Percentiles rank a stretch among this genome's conserved stretches.
Evolutionary conservation across 2,113 vertebrate genomes (phyloP).

Genomic region (Oceanodroma tethys): DNA sequence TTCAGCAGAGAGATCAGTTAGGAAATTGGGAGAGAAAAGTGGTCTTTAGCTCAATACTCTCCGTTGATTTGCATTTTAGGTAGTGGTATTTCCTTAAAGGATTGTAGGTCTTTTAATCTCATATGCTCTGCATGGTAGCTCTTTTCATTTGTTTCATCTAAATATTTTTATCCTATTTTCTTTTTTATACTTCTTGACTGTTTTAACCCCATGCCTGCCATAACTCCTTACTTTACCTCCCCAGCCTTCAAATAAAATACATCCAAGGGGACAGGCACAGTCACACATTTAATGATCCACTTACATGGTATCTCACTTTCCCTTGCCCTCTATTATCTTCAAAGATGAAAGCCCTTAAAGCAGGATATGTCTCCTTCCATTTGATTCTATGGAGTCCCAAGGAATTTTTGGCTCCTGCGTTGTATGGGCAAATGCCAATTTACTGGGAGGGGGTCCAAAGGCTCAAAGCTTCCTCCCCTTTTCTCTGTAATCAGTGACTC

Average conservation of each 20-base stretch:
- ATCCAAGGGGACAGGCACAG: not conserved
- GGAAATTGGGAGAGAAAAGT: not conserved
- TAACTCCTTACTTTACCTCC: not conserved
- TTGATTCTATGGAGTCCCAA: not conserved
- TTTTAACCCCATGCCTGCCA: not conserved
- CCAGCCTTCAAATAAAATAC: not conserved
- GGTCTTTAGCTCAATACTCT: not conserved
- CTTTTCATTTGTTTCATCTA: not conserved
- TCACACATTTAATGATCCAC: not conserved
- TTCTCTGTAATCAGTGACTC: not conserved
- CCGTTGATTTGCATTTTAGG: not conserved
- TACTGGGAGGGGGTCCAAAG: not conserved
- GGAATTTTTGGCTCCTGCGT: not conserved
- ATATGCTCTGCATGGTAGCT: not conserved
- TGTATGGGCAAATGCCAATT: not conserved
- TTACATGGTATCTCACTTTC: not conserved
- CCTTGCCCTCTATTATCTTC: not conserved
- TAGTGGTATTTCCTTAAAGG: not conserved
- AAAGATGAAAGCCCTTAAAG: not conserved
- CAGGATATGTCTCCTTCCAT: not conserved
- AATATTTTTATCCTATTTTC: not conserved
- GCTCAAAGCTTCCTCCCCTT: not conserved
- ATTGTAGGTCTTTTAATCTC: not conserved
- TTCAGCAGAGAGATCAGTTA: not conserved
- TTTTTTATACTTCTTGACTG: not conserved